A percentile compares a stretch with the other conserved stretches of the same genome.
phyloP scores from a whole-genome alignment of 2,888 invertebrate genomes.

The Heliconius cydno region DNA sequence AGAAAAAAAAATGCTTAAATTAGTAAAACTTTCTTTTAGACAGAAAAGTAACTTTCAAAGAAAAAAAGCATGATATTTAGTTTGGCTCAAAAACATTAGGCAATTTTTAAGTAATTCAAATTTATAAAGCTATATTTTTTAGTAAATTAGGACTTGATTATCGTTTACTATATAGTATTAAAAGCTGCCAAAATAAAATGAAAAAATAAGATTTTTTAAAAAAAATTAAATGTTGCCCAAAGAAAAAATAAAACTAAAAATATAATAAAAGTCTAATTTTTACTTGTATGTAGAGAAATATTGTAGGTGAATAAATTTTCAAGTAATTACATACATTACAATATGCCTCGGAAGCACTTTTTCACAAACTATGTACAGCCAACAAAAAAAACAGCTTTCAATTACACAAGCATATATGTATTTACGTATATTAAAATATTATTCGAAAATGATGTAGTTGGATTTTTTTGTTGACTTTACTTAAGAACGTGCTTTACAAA shows the following conservation, averaged over 20 bases:
- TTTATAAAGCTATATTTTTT: background rate
- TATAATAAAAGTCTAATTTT: conserved; percentile 12
- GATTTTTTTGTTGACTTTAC: conserved; percentile 21
- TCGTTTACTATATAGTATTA: no score
- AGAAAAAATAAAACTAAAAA: conserved; percentile 12
- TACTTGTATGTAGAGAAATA: conserved; percentile 5
- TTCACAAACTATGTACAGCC: conserved; percentile 20
- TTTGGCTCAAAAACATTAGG: background rate
- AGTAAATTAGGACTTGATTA: no score
- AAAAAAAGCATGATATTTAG: background rate
- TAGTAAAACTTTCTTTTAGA: background rate
- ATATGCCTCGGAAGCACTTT: conserved; percentile 12
- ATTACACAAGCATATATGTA: background rate
- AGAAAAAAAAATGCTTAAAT: background rate
- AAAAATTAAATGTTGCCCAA: background rate
- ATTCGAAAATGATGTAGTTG: background rate
- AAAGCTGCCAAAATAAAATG: background rate
- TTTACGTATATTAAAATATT: background rate
- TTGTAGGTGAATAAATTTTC: background rate
- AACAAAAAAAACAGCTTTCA: background rate
- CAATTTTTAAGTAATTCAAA: background rate
- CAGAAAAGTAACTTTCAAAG: background rate
- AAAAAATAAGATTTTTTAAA: background rate
- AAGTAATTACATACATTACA: background rate
- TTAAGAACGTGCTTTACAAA: conserved; percentile 1